phyloP scores from a whole-genome alignment of 2,113 vertebrate species.

The Chloebia gouldiae region DNA sequence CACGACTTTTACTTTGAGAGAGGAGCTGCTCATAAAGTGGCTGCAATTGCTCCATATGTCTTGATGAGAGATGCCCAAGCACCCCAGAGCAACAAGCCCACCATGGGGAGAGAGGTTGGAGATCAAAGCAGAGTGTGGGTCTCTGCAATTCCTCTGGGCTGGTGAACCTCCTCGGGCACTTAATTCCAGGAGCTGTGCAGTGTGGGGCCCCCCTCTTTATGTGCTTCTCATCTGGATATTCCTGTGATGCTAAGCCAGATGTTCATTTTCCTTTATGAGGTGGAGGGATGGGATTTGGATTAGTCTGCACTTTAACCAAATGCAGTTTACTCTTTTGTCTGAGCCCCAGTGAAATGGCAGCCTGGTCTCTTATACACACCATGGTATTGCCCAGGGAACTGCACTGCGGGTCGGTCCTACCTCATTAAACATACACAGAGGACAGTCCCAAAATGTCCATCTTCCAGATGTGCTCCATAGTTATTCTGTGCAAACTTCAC shows the following conservation, averaged over 20 bases:
- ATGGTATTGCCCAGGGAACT: background rate
- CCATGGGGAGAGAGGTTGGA: background rate
- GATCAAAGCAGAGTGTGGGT: background rate
- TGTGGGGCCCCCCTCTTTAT: fast-evolving
- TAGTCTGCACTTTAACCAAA: background rate
- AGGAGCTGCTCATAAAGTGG: background rate
- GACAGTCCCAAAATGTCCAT: background rate
- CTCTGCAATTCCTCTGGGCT: background rate
- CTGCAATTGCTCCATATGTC: fast-evolving
- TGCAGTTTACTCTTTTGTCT: background rate
- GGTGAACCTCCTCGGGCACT: background rate
- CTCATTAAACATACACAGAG: background rate
- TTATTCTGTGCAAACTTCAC: background rate
- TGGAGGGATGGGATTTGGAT: background rate
- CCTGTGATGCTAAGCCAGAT: background rate
- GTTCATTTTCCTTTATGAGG: background rate
- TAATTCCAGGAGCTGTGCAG: background rate
- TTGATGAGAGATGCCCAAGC: background rate
- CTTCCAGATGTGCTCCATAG: background rate
- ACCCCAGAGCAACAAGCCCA: background rate
- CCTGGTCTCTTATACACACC: background rate
- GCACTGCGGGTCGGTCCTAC: background rate
- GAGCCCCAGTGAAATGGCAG: background rate
- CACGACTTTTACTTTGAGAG: background rate
- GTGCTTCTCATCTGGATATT: background rate